Percentiles rank a stretch among this genome's conserved stretches.
These are phyloP conservation scores for Augochlorella aurata DNA, from an alignment of 2,888 invertebrate genomes.

Conservation along the genomic window DNA sequence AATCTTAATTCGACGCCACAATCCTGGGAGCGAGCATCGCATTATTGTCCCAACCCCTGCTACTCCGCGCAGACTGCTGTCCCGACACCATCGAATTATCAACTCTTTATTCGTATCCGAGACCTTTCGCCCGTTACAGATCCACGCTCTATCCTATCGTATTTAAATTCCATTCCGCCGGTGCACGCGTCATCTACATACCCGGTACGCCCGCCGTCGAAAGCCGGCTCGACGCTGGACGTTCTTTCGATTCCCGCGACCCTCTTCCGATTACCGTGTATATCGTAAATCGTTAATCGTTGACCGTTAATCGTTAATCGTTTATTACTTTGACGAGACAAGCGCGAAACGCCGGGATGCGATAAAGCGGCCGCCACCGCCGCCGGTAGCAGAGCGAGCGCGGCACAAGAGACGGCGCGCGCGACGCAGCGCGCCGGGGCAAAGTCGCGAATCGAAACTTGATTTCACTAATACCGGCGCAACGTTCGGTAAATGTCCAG, in stretches of 20 bases:
- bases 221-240: background rate
- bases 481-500: constrained; percentile 43
- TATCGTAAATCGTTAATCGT: background rate
- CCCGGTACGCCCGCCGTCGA: background rate
- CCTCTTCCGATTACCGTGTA: background rate
- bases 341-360: background rate
- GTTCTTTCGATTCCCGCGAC: background rate
- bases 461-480: constrained; percentile 56
- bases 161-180: background rate
- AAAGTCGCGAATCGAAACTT: constrained; percentile 30
- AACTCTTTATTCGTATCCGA: background rate
- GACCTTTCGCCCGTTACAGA: background rate
- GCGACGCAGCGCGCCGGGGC: background rate
- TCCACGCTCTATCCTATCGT: background rate
- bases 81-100: constrained; percentile 11
- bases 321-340: background rate
- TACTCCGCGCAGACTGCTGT: constrained; percentile 1
- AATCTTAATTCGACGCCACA: constrained; percentile 72
- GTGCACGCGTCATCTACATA: background rate
- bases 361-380: background rate
- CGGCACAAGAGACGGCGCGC: background rate
- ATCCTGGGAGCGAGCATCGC: constrained; percentile 47
- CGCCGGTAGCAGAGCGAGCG: background rate
- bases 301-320: background rate
- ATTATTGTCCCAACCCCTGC: constrained; percentile 31